A percentile compares a stretch with the other conserved stretches of the same genome.
phyloP scores from a whole-genome alignment of 2,888 invertebrate species.

The Drosophila prostipennis region DNA sequence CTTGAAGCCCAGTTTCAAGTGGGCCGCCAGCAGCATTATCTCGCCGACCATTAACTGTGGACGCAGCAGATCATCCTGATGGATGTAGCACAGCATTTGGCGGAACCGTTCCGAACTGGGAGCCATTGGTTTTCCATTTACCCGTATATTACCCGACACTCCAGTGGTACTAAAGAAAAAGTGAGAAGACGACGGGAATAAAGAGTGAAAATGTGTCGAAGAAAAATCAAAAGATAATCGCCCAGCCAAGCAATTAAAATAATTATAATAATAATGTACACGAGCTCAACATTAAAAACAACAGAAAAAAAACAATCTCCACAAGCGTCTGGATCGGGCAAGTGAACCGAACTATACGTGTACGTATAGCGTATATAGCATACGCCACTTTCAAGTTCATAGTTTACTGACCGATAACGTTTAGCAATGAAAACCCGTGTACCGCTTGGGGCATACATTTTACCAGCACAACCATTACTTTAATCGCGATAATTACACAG shows the following conservation, averaged over 20 bases:
- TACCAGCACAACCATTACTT: neutral
- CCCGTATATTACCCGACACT: slow-evolving; percentile 89
- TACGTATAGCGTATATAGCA: slow-evolving; percentile 1
- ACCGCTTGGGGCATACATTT: slow-evolving; percentile 4
- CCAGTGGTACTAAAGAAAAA: slow-evolving; percentile 86
- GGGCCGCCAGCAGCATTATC: slow-evolving; percentile 92
- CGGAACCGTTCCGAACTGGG: slow-evolving; percentile 88
- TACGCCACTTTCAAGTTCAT: slow-evolving; percentile 74
- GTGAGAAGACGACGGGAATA: neutral
- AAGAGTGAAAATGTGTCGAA: slow-evolving; percentile 36
- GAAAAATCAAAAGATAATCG: slow-evolving; percentile 28
- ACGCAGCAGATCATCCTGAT: slow-evolving; percentile 92
- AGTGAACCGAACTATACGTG: slow-evolving; percentile 22
- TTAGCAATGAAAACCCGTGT: slow-evolving; percentile 33
- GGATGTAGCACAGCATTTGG: slow-evolving; percentile 93
- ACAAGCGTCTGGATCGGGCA: slow-evolving; percentile 13
- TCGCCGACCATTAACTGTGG: slow-evolving; percentile 91
- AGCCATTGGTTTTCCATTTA: slow-evolving; percentile 88
- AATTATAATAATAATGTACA: slow-evolving; percentile 29
- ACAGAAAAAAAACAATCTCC: neutral
- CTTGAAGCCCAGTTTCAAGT: slow-evolving; percentile 91
- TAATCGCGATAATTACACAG: slow-evolving; percentile 21
- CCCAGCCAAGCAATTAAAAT: slow-evolving; percentile 24
- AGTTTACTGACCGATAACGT: slow-evolving; percentile 75
- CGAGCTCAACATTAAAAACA: slow-evolving; percentile 9